phyloP scores from a whole-genome alignment of 2,888 invertebrate genomes.

The Scaptomyza cyrtandrae region DNA sequence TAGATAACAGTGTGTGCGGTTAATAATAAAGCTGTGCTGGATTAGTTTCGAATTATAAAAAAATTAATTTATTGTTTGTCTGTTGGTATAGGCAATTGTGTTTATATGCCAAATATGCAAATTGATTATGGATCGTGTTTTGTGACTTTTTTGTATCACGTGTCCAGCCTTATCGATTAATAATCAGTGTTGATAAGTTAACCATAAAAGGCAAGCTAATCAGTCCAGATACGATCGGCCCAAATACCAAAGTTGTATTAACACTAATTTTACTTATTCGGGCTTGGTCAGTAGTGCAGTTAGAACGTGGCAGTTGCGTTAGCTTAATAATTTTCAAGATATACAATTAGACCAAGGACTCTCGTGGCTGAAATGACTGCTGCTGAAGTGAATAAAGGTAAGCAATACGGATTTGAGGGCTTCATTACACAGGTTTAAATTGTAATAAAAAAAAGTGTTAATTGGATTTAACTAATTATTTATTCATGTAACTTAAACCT shows the following conservation, averaged over 20 bases:
- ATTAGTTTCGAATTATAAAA: not conserved
- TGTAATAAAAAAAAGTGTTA: no score
- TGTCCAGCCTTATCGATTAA: slow-evolving; percentile 35
- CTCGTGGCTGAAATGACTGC: slow-evolving; percentile 22
- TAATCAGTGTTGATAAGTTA: slow-evolving; percentile 53
- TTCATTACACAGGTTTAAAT: not conserved
- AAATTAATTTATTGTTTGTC: not conserved
- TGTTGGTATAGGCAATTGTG: slow-evolving; percentile 30
- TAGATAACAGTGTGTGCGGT: not conserved
- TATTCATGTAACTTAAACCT: not conserved
- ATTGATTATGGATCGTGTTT: slow-evolving; percentile 1
- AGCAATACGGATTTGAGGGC: not conserved
- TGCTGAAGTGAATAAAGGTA: slow-evolving; percentile 33
- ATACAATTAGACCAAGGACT: not conserved
- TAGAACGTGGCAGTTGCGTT: slow-evolving; percentile 19
- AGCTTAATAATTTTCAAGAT: not conserved
- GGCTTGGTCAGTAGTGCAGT: slow-evolving; percentile 5
- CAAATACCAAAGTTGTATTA: slow-evolving; percentile 13
- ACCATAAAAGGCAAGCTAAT: slow-evolving; percentile 29
- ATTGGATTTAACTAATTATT: not conserved
- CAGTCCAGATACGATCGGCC: slow-evolving; percentile 32
- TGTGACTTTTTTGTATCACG: slow-evolving; percentile 13
- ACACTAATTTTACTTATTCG: slow-evolving; percentile 22
- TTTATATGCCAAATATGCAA: no score
- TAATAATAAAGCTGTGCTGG: not conserved